A percentile compares a stretch with the other conserved stretches of the same genome.
Conservation (phyloP, 2,113 vertebrate genomes). For the Plecotus auritus region DNA sequence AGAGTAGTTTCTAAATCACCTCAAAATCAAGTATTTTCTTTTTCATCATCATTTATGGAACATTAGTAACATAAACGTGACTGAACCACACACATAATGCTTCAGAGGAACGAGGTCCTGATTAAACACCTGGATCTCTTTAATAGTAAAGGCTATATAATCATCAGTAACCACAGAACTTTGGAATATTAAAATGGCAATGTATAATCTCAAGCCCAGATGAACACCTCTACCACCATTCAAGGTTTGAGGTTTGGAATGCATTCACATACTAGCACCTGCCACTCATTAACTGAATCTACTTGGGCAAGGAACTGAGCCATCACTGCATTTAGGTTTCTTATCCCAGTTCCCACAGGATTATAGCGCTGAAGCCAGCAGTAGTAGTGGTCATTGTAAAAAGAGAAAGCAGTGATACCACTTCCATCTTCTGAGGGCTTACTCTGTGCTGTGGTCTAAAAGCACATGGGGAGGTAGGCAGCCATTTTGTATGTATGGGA, state of each 20-base stretch:
- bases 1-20: not conserved
- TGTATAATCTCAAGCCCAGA: not conserved
- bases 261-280: not conserved
- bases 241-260: not conserved
- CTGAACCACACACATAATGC: not conserved
- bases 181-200: conserved; percentile 4
- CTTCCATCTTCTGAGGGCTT: not conserved
- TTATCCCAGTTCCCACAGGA: not conserved
- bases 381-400: not conserved
- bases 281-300: not conserved
- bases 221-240: not conserved
- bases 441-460: not conserved
- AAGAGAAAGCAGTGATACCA: not conserved
- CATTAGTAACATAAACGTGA: conserved; percentile 17
- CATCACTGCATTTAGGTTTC: not conserved
- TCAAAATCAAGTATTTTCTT: conserved; percentile 44
- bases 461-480: not conserved
- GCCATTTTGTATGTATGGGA: not conserved
- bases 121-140: conserved; percentile 21
- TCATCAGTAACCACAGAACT: conserved; percentile 22
- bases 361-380: not conserved
- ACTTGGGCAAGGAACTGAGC: not conserved
- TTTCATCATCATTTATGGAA: conserved; percentile 46
- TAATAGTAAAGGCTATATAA: conserved; percentile 15
- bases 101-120: not conserved